Evolutionary conservation across 2,113 vertebrate species (phyloP), one percentile per base, ranked within the genome.

Genomic region (Ammospiza caudacuta): DNA sequence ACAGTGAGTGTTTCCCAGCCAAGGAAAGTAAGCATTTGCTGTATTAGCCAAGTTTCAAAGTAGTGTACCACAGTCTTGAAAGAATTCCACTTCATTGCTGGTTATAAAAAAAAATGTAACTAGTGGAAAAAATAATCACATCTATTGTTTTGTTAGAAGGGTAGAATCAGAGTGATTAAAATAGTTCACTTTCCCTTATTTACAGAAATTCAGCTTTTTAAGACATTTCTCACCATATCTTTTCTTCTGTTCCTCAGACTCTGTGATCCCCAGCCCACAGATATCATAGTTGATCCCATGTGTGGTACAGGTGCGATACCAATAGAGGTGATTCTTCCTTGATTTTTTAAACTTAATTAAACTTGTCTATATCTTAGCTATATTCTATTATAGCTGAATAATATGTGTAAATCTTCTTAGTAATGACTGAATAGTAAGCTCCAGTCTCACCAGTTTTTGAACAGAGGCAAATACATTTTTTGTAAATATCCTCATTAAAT

Each of bases 261-360:
- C 92, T 99, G 99, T 95, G 98, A 98, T 95, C 99, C 98, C 68
- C 98, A 99, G 83, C 95, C 98, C 8, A 98, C 98, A 3, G 99
- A 99, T 83, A 95, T 99, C 83, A 98, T 99, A 81, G 96, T 99
- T 54, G 99, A 99, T 97, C 99, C 99, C 27, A 99, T 99, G 99
- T 99, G 99, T 95, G 99, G 99, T 61, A 99, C 98, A 22, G 99
- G 99, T 92, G 99, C 99, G 4, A 99, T 99, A 97, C 99, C 99
- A 39, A 98, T 99, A 94, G 99, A 99, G 99, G 99, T 99, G 97
- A 97, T 91, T 86, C 47, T 89, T 82, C 28, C 14, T 24, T 47
- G 44, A 25, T 82, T 94, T 90, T 87, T 54, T 80, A 23, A 75
- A 31, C 37, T 78, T 85, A 23, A 28, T 23, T n/a, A 46, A 83